phyloP scores from a whole-genome alignment of 1,140 invertebrate species.

The Bombyx mandarina region DNA sequence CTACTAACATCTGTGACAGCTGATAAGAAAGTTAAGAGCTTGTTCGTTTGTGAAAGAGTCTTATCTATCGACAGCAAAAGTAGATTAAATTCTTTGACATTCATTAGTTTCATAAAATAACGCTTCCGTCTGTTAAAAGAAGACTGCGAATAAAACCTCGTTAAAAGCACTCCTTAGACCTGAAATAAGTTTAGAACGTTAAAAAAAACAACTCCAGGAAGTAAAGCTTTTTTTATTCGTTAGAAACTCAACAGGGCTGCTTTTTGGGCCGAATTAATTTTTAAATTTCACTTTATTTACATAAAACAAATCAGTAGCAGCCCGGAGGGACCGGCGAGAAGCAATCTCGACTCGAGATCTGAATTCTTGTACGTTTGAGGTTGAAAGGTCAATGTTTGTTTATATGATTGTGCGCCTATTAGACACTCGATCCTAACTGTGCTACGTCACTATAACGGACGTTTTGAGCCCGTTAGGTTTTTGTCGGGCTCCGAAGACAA shows the following conservation, averaged over 20 bases:
- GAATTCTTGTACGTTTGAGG: conserved; percentile 17
- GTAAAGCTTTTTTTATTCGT: conserved; percentile 48
- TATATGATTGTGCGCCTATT: conserved; percentile 15
- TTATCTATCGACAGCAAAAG: conserved; percentile 3
- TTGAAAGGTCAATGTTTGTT: conserved; percentile 27
- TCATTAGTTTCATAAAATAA: conserved; percentile 58
- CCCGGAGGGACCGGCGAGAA: conserved; percentile 13
- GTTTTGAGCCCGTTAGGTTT: conserved; percentile 34
- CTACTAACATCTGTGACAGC: no score
- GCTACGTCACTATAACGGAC: conserved; percentile 12
- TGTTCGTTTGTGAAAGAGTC: neutral
- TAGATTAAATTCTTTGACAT: conserved; percentile 31
- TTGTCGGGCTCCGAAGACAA: conserved; percentile 31
- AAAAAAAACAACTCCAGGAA: conserved; percentile 31
- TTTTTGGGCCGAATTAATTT: conserved; percentile 49
- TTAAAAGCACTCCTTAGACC: conserved; percentile 56
- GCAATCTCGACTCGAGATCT: conserved; percentile 26
- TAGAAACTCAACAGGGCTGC: conserved; percentile 35
- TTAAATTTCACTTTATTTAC: conserved; percentile 50
- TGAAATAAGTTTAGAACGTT: conserved; percentile 43
- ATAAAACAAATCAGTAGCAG: conserved; percentile 41
- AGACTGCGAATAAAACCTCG: conserved; percentile 48
- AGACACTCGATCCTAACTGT: conserved; percentile 3
- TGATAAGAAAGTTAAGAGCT: no score
- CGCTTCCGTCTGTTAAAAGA: conserved; percentile 29